A percentile compares a stretch with the other conserved stretches of the same genome.
These are phyloP conservation scores for Catharus bicknelli DNA, from an alignment of 2,113 vertebrate species.

Conservation along the genomic window DNA sequence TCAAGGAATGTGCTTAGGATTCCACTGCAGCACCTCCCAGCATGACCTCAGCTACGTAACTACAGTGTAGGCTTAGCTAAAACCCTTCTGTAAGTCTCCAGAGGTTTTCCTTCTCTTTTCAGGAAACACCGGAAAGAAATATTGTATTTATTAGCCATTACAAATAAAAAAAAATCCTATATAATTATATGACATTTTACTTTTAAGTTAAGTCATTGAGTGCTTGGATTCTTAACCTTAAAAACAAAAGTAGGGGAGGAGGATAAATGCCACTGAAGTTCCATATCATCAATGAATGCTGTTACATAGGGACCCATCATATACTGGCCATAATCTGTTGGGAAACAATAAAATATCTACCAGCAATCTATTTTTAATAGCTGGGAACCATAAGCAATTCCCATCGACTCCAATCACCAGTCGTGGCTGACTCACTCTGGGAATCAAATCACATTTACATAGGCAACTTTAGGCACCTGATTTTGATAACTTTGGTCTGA, in stretches of 20 bases:
- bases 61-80: background rate
- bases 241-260: fast-evolving
- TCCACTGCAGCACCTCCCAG: background rate
- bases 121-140: background rate
- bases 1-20: background rate
- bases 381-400: background rate
- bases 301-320: background rate
- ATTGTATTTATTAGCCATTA: background rate
- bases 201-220: background rate
- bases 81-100: background rate
- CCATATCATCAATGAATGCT: background rate
- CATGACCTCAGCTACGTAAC: background rate
- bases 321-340: background rate
- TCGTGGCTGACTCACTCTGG: background rate
- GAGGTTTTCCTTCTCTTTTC: background rate
- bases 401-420: background rate
- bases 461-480: background rate
- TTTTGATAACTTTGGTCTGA: background rate
- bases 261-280: background rate
- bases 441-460: background rate
- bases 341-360: background rate
- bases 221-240: background rate
- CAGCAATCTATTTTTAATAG: background rate
- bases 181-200: too few relatives aligned
- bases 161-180: too few relatives aligned